phyloP scores from a whole-genome alignment of 2,888 invertebrate genomes.

The Lasioglossum zephyrum region DNA sequence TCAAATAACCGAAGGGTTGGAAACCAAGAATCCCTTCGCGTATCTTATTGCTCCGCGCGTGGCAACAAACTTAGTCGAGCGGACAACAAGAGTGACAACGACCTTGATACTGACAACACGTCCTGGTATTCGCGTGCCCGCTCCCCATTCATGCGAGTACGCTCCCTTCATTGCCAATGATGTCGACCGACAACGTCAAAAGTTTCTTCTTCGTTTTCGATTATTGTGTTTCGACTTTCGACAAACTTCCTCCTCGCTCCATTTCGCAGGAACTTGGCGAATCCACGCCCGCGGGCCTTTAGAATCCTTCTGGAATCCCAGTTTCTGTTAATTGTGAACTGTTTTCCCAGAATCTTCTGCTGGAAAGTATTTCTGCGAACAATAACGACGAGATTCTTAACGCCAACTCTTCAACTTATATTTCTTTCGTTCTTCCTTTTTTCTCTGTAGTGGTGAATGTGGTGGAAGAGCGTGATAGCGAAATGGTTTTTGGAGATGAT shows the following conservation, averaged over 20 bases:
- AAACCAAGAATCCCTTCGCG: not conserved
- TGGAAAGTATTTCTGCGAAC: not conserved
- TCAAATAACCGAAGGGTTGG: constrained; percentile 22
- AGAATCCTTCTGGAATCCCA: not conserved
- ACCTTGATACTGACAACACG: not conserved
- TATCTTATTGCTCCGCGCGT: constrained; percentile 22
- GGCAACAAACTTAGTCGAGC: constrained; percentile 32
- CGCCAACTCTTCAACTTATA: not conserved
- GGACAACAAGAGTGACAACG: not conserved
- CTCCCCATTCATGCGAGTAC: constrained; percentile 23
- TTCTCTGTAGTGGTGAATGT: not conserved
- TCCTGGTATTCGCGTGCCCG: constrained; percentile 10
- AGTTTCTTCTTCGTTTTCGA: not conserved
- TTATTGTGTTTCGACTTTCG: not conserved
- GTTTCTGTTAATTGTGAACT: not conserved
- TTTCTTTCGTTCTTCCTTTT: not conserved
- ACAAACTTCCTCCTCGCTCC: not conserved
- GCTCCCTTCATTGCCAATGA: constrained; percentile 24
- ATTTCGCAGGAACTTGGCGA: not conserved
- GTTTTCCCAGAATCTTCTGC: not conserved
- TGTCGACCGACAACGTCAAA: not conserved
- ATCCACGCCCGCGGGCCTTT: not conserved
- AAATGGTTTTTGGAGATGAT: not conserved
- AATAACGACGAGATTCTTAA: not conserved
- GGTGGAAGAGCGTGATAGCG: not conserved